These are phyloP conservation scores for Papilio aristodemus DNA, from an alignment of 1,140 invertebrate species.

Conservation along the genomic window DNA sequence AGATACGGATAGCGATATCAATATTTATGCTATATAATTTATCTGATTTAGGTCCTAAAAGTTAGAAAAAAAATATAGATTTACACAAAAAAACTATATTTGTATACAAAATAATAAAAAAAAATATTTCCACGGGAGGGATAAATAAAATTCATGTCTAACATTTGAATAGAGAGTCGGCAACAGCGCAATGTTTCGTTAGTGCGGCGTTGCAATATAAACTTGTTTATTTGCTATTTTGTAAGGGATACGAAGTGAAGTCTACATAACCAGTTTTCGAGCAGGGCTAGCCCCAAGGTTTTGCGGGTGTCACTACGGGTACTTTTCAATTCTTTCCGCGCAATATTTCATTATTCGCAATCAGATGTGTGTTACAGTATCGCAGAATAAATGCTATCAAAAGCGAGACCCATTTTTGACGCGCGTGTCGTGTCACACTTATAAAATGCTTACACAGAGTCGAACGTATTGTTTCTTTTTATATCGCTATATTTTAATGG, in stretches of 20 bases:
- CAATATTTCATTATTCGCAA: conserved; percentile 26
- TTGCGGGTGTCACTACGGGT: conserved; percentile 26
- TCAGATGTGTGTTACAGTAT: conserved; percentile 4
- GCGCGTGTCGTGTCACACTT: conserved; percentile 26
- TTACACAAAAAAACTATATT: neutral
- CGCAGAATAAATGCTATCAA: conserved; percentile 16
- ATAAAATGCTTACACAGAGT: conserved; percentile 27
- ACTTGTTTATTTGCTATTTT: conserved; percentile 35
- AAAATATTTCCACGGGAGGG: neutral
- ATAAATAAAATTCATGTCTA: conserved; percentile 1
- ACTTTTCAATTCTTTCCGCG: conserved; percentile 33
- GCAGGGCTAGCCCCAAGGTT: conserved; percentile 34
- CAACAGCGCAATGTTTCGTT: conserved; percentile 33
- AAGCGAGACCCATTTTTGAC: conserved; percentile 12
- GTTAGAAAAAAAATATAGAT: neutral
- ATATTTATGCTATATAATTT: too few species aligned
- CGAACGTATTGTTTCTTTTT: conserved; percentile 17
- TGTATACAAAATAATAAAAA: neutral
- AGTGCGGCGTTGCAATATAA: conserved; percentile 30
- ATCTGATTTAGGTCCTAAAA: too few species aligned
- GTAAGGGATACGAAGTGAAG: conserved; percentile 34
- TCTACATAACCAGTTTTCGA: conserved; percentile 33
- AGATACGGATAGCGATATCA: too few species aligned
- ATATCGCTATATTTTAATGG: conserved; percentile 7
- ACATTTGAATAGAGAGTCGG: conserved; percentile 14